Evolutionary conservation across 1,140 invertebrate species (phyloP), one percentile per base, ranked within the genome.

Genomic region (Sesamia nonagrioides): DNA sequence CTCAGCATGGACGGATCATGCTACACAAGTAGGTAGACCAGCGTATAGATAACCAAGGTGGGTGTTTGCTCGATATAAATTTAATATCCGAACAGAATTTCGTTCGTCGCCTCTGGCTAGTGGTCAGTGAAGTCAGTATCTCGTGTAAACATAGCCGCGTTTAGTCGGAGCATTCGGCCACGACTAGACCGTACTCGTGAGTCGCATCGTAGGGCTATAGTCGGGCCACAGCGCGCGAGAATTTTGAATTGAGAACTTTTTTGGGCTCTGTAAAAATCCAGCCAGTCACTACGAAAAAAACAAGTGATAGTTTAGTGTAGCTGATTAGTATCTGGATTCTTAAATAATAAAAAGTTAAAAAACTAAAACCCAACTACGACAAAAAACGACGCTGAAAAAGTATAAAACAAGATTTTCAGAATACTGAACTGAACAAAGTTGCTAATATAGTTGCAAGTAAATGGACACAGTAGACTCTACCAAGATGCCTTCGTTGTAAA

Each of bases 61-160:
- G 61, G 61, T 66, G 61, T 63, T 48, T 75, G 68, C 56, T 81
- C 80, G 80, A 73, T 85, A 87, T 87, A 84, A 85, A 84, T 85
- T 86, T 86, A 84, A 85, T 86, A 84, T 85, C 72, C 84, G 78
- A 80, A 73, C 83, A 80, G 81, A 77, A 85, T 87, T 81, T 84
- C 84, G 84, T 80, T 78, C 79, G 61, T 87, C 73, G 82, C 84
- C 84, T 73, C 71, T 78, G 83, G 83, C 83, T 76, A 85, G 81
- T 81, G 79, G 81, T 82, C 81, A 75, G 83, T 78, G 81, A 80
- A 78, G 81, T 82, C 81, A 75, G 83, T 78, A 82, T 83, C 82
- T 81, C 88, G 82, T 88, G 88, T 87, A 89, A 89, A 88, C 86
- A 87, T 81, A 82, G 82, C 52, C 83, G 86, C 81, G 84, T 84